Evolutionary conservation across 2,113 vertebrate genomes (phyloP).

Genomic region (Nansenia antarctica): DNA sequence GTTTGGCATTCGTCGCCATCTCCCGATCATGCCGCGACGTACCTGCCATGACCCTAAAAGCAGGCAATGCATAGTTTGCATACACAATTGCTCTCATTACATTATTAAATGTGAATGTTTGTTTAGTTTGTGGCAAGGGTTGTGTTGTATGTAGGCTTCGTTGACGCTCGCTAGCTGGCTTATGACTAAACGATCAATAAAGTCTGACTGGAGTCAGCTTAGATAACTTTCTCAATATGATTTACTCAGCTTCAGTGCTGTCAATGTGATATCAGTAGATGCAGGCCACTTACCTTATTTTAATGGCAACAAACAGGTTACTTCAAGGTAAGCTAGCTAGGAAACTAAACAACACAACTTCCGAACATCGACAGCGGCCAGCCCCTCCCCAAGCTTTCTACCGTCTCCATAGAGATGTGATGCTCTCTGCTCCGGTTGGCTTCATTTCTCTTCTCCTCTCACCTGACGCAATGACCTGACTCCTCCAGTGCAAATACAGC

Average conservation of each 20-base stretch:
- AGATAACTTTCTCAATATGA: not conserved
- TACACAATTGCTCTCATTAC: not conserved
- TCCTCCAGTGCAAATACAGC: too few species aligned
- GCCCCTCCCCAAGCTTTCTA: conserved; percentile 6
- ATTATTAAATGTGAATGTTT: too few species aligned
- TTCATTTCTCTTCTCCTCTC: too few species aligned
- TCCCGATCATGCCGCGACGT: conserved; percentile 88
- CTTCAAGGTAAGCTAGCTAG: not conserved
- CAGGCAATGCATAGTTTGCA: not conserved
- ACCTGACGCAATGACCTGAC: too few species aligned
- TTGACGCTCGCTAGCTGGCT: not conserved
- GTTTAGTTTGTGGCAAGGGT: not conserved
- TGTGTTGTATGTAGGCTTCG: not conserved
- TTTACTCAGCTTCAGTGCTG: not conserved
- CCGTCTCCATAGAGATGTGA: conserved; percentile 37
- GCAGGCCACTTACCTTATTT: not conserved
- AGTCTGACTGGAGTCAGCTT: not conserved
- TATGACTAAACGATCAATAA: not conserved
- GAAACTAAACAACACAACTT: conserved; percentile 3
- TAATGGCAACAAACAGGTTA: not conserved
- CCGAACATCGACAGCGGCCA: not conserved
- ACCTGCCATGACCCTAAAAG: conserved; percentile 81
- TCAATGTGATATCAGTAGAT: not conserved
- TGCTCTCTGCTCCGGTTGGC: conserved; percentile 19
- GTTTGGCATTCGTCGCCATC: conserved; percentile 82